Evolutionary conservation across 2,888 invertebrate genomes (phyloP).

Genomic region (Scaptomyza cyrtandrae): DNA sequence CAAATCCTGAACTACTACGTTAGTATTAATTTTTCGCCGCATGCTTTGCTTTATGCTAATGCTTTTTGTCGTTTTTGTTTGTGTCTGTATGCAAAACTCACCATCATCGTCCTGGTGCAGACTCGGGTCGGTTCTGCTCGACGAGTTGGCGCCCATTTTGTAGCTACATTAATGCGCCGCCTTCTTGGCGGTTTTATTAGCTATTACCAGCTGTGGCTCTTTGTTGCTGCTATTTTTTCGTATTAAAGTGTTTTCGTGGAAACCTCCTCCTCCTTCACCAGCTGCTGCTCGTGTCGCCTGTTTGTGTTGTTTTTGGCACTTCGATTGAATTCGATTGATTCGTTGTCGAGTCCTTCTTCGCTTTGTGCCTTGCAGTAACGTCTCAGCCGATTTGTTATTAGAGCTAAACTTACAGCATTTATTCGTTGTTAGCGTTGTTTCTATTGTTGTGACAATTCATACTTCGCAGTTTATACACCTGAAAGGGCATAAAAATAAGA

Average conservation of each 20-base stretch:
- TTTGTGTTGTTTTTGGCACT: slow-evolving; percentile 36
- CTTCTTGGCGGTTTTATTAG: slow-evolving; percentile 41
- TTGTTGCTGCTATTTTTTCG: slow-evolving; percentile 2
- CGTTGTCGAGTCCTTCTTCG: slow-evolving; percentile 31
- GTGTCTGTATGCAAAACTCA: slow-evolving; percentile 61
- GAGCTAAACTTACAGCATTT: slow-evolving; percentile 8
- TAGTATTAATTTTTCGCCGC: not conserved
- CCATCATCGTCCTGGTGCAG: slow-evolving; percentile 84
- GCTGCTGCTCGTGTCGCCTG: not conserved
- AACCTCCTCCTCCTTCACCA: not conserved
- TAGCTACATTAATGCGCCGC: slow-evolving; percentile 64
- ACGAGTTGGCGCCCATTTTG: slow-evolving; percentile 84
- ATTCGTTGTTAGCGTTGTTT: not conserved
- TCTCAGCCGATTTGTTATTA: slow-evolving; percentile 28
- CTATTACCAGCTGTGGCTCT: slow-evolving; percentile 11
- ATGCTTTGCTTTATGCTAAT: not conserved
- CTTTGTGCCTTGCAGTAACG: not conserved
- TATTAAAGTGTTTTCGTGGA: not conserved
- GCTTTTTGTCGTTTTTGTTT: not conserved
- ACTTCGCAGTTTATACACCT: slow-evolving; percentile 15
- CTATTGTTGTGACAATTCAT: slow-evolving; percentile 11
- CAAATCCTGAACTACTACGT: slow-evolving; percentile 23
- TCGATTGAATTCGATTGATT: slow-evolving; percentile 62
- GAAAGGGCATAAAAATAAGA: slow-evolving; percentile 4
- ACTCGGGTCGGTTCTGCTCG: slow-evolving; percentile 83